Evolutionary conservation across 2,888 invertebrate species (phyloP).

Genomic region (Plebejus argus): DNA sequence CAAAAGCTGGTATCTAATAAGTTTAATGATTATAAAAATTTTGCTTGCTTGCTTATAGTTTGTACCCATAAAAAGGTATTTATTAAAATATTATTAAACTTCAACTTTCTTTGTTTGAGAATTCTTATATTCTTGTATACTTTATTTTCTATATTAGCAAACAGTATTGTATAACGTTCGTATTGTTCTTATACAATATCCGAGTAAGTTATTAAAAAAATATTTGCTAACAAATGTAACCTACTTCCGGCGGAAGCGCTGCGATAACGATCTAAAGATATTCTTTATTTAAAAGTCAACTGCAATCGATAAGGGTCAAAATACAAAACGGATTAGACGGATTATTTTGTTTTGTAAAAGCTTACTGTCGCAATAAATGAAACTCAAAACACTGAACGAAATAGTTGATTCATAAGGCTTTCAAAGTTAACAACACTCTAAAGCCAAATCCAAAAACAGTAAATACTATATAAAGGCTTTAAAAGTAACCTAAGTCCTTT

Average conservation of each 20-base stretch:
- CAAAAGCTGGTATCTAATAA: too few species aligned
- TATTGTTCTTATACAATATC: constrained; percentile 16
- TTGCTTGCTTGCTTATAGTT: too few species aligned
- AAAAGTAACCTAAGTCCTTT: too few species aligned
- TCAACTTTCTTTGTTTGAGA: not conserved
- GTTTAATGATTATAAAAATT: too few species aligned
- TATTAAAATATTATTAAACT: not conserved
- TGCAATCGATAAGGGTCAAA: not conserved
- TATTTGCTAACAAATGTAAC: constrained; percentile 13
- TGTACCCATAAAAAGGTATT: too few species aligned
- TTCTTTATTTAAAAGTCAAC: not conserved
- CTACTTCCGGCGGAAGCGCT: not conserved
- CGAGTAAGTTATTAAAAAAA: constrained; percentile 17
- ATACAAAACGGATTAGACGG: too few species aligned
- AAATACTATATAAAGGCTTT: too few species aligned
- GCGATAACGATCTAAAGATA: not conserved
- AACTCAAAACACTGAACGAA: not conserved
- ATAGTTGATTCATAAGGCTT: not conserved
- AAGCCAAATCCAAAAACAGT: not conserved
- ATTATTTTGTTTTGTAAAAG: too few species aligned
- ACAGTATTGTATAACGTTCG: not conserved
- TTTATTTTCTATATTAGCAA: not conserved
- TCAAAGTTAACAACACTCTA: not conserved
- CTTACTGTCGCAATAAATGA: not conserved
- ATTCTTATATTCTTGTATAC: not conserved